These are phyloP conservation scores for Cossypha heuglini DNA, from an alignment of 2,797 vertebrate genomes.

Conservation along the genomic window DNA sequence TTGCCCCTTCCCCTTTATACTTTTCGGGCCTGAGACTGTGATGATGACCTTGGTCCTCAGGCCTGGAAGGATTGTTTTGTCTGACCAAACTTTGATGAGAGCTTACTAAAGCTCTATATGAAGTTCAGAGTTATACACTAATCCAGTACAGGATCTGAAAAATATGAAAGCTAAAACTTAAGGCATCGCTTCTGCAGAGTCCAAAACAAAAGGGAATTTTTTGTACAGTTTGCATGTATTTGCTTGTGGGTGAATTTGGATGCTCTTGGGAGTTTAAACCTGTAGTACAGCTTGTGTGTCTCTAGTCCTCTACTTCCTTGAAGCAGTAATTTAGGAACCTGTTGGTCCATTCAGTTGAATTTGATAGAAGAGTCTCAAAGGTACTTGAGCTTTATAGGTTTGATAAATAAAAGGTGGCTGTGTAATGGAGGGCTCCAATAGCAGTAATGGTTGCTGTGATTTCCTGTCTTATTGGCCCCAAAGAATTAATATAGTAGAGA, in stretches of 20 bases:
- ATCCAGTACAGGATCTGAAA: background rate
- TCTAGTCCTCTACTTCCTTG: background rate
- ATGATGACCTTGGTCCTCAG: background rate
- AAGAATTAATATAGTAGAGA: background rate
- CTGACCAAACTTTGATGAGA: background rate
- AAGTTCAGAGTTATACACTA: background rate
- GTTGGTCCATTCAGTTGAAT: background rate
- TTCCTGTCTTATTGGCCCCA: background rate
- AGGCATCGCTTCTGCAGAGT: background rate
- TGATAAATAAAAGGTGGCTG: background rate
- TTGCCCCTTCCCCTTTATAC: background rate
- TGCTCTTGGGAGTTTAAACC: constrained; percentile 27
- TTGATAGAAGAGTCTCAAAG: background rate
- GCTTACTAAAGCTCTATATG: background rate
- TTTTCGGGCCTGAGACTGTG: background rate
- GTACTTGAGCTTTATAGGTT: background rate
- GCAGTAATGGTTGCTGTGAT: background rate
- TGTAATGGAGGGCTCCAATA: background rate
- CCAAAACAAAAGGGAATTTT: background rate
- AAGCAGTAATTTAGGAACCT: background rate
- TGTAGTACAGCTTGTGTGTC: background rate
- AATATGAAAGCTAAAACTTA: background rate
- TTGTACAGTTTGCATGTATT: constrained; percentile 19
- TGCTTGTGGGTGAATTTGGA: background rate
- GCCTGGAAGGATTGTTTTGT: background rate